Evolutionary conservation across 1,140 invertebrate genomes (phyloP).

Genomic region (Drosophila insularis): DNA sequence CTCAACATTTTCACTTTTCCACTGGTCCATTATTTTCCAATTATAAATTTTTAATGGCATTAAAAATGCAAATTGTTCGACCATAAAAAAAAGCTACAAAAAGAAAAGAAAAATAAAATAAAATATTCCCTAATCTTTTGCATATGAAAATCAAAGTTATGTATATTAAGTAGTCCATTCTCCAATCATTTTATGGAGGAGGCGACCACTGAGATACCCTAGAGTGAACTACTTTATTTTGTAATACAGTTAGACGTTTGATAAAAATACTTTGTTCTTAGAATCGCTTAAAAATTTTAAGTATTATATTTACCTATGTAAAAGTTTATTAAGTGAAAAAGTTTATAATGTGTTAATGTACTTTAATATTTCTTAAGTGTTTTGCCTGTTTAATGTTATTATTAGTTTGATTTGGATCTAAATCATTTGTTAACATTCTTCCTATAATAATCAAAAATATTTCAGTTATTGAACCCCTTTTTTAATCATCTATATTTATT

Average conservation of each 20-base stretch:
- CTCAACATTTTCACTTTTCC: slow-evolving; percentile 7
- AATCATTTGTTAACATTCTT: too few relatives aligned
- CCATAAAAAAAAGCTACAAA: slow-evolving; percentile 46
- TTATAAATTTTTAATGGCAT: slow-evolving; percentile 71
- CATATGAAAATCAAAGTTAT: slow-evolving; percentile 3
- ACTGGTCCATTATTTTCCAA: slow-evolving; percentile 62
- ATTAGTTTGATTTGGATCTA: too few relatives aligned
- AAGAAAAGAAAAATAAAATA: slow-evolving; percentile 21
- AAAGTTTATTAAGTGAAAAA: too few relatives aligned
- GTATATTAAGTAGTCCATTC: background rate
- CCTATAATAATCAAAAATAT: too few relatives aligned
- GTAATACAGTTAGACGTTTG: too few relatives aligned
- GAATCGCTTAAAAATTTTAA: background rate
- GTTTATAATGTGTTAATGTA: too few relatives aligned
- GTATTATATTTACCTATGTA: too few relatives aligned
- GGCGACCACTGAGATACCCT: background rate
- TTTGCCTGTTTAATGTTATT: too few relatives aligned
- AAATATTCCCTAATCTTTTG: slow-evolving; percentile 8
- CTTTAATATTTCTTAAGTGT: too few relatives aligned
- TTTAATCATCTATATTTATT: too few relatives aligned
- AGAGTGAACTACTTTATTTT: background rate
- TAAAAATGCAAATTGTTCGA: slow-evolving; percentile 61
- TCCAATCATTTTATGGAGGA: background rate
- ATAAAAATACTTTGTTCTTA: background rate
- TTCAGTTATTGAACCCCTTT: too few relatives aligned